Percentiles rank a stretch among this genome's conserved stretches.
These are phyloP conservation scores for Cerastis leucographa DNA, from an alignment of 2,888 invertebrate genomes.

Conservation along the genomic window DNA sequence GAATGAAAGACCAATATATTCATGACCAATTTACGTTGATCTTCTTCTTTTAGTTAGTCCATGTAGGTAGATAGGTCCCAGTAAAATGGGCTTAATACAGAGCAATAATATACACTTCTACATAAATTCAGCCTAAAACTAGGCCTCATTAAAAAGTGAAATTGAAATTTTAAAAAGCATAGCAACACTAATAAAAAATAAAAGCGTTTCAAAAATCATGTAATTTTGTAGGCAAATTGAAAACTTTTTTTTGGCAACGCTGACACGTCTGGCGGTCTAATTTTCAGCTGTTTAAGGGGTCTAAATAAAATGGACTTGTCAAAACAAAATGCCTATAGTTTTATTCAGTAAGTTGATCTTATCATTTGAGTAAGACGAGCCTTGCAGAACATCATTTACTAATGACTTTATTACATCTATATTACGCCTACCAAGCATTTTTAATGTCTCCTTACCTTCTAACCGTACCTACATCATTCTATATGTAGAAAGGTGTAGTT, in stretches of 20 bases:
- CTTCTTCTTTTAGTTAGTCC: not conserved
- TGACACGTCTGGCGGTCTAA: not conserved
- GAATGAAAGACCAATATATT: not conserved
- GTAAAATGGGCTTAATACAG: not conserved
- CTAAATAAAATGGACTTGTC: constrained; percentile 20
- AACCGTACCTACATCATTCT: too few species aligned
- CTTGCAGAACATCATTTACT: not conserved
- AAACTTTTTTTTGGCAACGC: not conserved
- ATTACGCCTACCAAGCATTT: not conserved
- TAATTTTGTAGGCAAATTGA: not conserved
- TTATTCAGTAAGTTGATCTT: constrained; percentile 15
- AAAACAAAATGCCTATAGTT: not conserved
- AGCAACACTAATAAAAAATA: too few species aligned
- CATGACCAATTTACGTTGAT: constrained; percentile 1
- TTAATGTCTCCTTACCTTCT: not conserved
- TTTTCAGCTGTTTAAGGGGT: not conserved
- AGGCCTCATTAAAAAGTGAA: constrained; percentile 30
- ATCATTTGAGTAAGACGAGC: constrained; percentile 7
- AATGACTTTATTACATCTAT: constrained; percentile 16
- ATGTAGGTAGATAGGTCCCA: not conserved
- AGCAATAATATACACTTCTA: not conserved
- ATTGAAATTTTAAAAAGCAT: not conserved
- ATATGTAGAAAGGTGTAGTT: too few species aligned
- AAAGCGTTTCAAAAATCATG: not conserved
- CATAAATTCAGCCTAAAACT: constrained; percentile 2